Evolutionary conservation across 2,888 invertebrate species (phyloP), one percentile per base, ranked within the genome.

Genomic region (Acanthococcus lagerstroemiae): DNA sequence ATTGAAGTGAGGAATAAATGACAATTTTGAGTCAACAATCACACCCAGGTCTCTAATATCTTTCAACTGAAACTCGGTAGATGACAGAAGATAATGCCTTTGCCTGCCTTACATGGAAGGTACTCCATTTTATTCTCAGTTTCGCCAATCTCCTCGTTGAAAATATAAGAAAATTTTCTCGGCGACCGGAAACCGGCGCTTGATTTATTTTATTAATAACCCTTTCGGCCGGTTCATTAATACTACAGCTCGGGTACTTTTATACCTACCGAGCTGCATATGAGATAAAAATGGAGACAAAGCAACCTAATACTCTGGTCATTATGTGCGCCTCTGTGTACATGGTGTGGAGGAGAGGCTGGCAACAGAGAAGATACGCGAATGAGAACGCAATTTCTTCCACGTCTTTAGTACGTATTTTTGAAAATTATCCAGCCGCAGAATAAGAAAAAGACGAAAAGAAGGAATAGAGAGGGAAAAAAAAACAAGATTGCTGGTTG

Each of bases 401-500:
- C 3, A 2, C 37, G n/a, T 37, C 37, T 37, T 37, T n/a, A 9
- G 37, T 37, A 37, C 37, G 37, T 37, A 37, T 37, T 37, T 37
- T 37, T n/a, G 37, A 37, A 37, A 37, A 37, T n/a, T 37, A 37
- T 37, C 37, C 37, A n/a, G 37, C 37, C 37, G 37, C 37, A 37
- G n/a, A 37, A 37, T 37, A 37, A 37, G 37, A 37, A 37, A 37
- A n/a, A 37, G 37, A n/a, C 37, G n/a, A 30, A 30, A 30, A 30
- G 37, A 37, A n/a, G 37, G n/a, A 12, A 12, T 9, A 30, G 37
- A 30, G 30, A 55, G 21, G 21, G 37, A 12, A 37, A 37, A 56
- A 30, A 56, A 12, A 25, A 15, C 9, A 27, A 55, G 19, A 55
- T 19, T 21, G 55, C 30, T 55, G 26, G 55, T 55, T 55, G 55